These are phyloP conservation scores for Neodiprion virginianus DNA, from an alignment of 1,140 invertebrate genomes.

Conservation along the genomic window DNA sequence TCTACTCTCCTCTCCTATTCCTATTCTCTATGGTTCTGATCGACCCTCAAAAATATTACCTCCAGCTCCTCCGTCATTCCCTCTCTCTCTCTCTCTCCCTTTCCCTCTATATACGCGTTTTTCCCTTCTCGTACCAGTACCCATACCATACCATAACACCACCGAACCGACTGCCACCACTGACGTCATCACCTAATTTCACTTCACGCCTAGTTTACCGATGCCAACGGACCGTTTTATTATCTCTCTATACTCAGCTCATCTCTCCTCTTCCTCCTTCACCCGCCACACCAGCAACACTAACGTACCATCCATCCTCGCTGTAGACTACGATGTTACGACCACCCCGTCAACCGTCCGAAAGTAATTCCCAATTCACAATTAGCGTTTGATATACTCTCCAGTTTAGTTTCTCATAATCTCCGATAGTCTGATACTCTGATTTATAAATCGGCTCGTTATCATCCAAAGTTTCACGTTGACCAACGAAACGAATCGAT, in stretches of 20 bases:
- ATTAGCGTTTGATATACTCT: too few relatives aligned
- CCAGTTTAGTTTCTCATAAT: too few relatives aligned
- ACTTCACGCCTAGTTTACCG: constrained; percentile 52
- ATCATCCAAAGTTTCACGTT: too few relatives aligned
- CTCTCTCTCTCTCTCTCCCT: constrained; percentile 13
- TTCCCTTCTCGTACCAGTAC: not conserved
- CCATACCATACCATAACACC: too few relatives aligned
- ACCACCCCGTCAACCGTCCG: not conserved
- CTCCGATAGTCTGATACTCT: too few relatives aligned
- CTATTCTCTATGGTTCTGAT: not conserved
- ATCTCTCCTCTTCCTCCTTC: too few relatives aligned
- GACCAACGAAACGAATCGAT: too few relatives aligned
- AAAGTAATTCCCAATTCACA: too few relatives aligned
- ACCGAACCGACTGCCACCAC: not conserved
- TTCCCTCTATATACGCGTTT: constrained; percentile 19
- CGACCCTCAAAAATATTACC: constrained; percentile 11
- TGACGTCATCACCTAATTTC: constrained; percentile 56
- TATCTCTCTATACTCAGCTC: constrained; percentile 27
- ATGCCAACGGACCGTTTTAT: constrained; percentile 51
- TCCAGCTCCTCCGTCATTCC: constrained; percentile 23
- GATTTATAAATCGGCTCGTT: too few relatives aligned
- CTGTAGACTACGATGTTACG: not conserved
- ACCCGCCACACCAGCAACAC: too few relatives aligned
- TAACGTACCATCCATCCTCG: too few relatives aligned
- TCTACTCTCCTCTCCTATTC: not conserved